A percentile compares a stretch with the other conserved stretches of the same genome.
Evolutionary conservation across 2,888 invertebrate genomes (phyloP).

Genomic region (Ptychoptera albimana): DNA sequence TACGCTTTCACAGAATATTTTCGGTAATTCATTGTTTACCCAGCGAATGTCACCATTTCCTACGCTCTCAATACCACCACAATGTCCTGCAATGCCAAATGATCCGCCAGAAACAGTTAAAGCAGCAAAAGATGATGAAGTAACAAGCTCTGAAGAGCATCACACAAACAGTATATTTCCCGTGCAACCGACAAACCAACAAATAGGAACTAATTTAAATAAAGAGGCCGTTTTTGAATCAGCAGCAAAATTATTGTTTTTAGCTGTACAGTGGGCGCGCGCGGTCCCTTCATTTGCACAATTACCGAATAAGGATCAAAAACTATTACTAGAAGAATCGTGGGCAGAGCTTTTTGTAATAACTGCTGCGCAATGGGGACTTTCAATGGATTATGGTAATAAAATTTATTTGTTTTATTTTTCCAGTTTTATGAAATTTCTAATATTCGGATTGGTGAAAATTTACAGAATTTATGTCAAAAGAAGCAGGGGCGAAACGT

Average conservation of each 20-base stretch:
- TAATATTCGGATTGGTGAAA: neutral
- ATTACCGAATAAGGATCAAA: slow-evolving; percentile 45
- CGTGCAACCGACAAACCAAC: slow-evolving; percentile 15
- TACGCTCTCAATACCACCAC: too few species aligned
- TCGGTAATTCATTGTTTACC: too few species aligned
- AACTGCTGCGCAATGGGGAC: slow-evolving; percentile 67
- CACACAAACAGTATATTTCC: neutral
- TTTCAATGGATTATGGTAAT: slow-evolving; percentile 42
- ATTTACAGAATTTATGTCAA: neutral
- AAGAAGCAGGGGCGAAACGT: slow-evolving; percentile 22
- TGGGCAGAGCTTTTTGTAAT: slow-evolving; percentile 75
- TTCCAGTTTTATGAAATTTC: neutral
- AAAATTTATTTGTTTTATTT: neutral
- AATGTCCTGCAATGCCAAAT: neutral
- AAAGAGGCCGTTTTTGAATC: slow-evolving; percentile 47
- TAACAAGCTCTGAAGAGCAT: slow-evolving; percentile 58
- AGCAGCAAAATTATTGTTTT: slow-evolving; percentile 58
- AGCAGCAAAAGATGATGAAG: slow-evolving; percentile 50
- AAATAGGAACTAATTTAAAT: slow-evolving; percentile 1
- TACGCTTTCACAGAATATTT: too few species aligned
- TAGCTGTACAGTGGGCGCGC: slow-evolving; percentile 66
- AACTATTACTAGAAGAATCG: slow-evolving; percentile 53
- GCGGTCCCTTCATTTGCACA: slow-evolving; percentile 60
- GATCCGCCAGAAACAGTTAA: slow-evolving; percentile 24
- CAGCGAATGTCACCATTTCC: too few species aligned